A percentile compares a stretch with the other conserved stretches of the same genome.
Conservation (phyloP, 2,113 vertebrate genomes). For the Saimiri boliviensis region DNA sequence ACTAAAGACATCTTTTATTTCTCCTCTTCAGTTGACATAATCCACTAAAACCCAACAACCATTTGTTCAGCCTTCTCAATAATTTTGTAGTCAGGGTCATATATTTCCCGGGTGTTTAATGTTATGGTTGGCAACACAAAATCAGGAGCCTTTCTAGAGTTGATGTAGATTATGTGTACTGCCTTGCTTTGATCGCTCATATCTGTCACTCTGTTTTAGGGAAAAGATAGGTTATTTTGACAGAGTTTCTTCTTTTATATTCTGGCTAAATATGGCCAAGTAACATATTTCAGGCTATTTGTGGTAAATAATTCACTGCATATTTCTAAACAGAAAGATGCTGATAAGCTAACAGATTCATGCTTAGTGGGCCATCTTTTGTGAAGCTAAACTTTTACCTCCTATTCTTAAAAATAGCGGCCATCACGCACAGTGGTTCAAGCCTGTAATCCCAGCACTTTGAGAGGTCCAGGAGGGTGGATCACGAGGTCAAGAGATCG, state of each 20-base stretch:
- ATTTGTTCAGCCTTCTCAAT: conserved; percentile 14
- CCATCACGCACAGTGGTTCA: too few species aligned
- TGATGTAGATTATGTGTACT: conserved; percentile 33
- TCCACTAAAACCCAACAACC: conserved; percentile 29
- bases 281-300: not conserved
- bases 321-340: not conserved
- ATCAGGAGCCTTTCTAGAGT: conserved; percentile 5
- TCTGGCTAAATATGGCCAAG: not conserved
- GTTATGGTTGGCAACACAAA: conserved; percentile 34
- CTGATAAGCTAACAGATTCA: not conserved
- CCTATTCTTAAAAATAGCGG: not conserved
- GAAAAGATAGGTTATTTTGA: conserved; percentile 29
- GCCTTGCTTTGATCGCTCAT: not conserved
- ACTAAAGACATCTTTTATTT: conserved; percentile 40
- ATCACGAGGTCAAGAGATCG: too few species aligned
- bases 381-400: not conserved
- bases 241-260: conserved; percentile 32
- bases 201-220: not conserved
- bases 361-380: not conserved
- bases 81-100: conserved; percentile 46
- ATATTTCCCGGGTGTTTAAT: conserved; percentile 50
- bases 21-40: conserved; percentile 32
- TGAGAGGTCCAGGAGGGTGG: too few species aligned
- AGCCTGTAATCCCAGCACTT: too few species aligned
- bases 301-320: not conserved